Evolutionary conservation across 2,888 invertebrate genomes (phyloP).

Genomic region (Dione juno): DNA sequence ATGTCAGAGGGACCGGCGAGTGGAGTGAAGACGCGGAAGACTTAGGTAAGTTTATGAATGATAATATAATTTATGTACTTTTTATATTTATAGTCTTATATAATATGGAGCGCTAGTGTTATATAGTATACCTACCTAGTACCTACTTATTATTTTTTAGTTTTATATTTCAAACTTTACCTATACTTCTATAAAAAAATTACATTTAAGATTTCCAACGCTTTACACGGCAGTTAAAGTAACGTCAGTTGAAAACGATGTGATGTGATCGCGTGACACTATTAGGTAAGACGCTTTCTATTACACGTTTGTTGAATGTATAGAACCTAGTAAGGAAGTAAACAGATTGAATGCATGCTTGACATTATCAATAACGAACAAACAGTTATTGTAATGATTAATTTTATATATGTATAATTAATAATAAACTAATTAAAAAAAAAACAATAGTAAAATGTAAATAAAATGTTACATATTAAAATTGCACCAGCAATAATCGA

Average conservation of each 20-base stretch:
- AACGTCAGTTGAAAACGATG: constrained; percentile 26
- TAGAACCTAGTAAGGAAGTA: constrained; percentile 13
- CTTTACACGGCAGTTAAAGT: constrained; percentile 14
- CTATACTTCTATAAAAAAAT: constrained; percentile 7
- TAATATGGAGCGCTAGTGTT: no score
- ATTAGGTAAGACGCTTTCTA: constrained; percentile 28
- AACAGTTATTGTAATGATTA: neutral
- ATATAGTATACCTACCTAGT: no score
- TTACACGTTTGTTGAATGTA: constrained; percentile 20
- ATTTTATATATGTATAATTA: neutral
- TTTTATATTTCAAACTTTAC: constrained; percentile 9
- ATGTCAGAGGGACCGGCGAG: constrained; percentile 72
- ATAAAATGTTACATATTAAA: neutral
- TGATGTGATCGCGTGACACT: constrained; percentile 29
- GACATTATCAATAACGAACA: neutral
- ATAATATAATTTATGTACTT: no score
- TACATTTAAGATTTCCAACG: constrained; percentile 16
- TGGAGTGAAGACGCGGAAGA: constrained; percentile 81
- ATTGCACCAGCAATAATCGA: neutral
- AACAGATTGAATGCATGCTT: neutral
- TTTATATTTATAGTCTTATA: no score
- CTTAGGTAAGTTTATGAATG: constrained; percentile 72
- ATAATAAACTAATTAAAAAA: no score
- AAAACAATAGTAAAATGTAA: no score
- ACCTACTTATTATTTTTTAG: no score